These are phyloP conservation scores for Ophonus ardosiacus DNA, from an alignment of 2,888 invertebrate species.

Conservation along the genomic window DNA sequence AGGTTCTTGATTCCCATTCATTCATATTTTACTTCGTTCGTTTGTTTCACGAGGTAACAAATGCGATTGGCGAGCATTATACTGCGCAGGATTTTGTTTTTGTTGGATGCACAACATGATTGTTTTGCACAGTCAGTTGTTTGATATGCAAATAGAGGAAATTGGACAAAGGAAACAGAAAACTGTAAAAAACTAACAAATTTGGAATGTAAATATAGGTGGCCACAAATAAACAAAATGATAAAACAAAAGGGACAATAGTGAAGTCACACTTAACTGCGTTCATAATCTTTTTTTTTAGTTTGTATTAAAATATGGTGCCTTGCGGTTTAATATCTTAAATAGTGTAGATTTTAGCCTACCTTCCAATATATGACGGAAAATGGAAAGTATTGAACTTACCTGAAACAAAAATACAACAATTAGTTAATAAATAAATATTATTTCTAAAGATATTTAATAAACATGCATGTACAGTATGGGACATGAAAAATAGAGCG, in stretches of 20 bases:
- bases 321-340: too few relatives aligned
- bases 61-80: neutral
- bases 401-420: too few relatives aligned
- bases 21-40: slow-evolving; percentile 15
- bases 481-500: too few relatives aligned
- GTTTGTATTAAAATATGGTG: too few relatives aligned
- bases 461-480: too few relatives aligned
- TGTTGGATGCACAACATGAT: neutral
- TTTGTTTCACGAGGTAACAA: slow-evolving; percentile 3
- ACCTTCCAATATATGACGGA: too few relatives aligned
- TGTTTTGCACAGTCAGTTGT: neutral
- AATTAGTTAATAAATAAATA: too few relatives aligned
- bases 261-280: neutral
- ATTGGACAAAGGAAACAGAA: neutral
- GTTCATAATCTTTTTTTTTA: too few relatives aligned
- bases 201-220: neutral
- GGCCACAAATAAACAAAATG: neutral
- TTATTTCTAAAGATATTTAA: too few relatives aligned
- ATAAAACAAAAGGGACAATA: neutral
- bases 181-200: neutral
- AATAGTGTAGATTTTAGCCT: too few relatives aligned
- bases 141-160: slow-evolving; percentile 18
- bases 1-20: slow-evolving; percentile 37
- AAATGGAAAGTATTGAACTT: too few relatives aligned
- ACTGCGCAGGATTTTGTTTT: slow-evolving; percentile 3